Evolutionary conservation across 53 echinoderm and acorn worm species (phyloP), one percentile per base, ranked within the genome.

Genomic region (Paracentrotus lividus): DNA sequence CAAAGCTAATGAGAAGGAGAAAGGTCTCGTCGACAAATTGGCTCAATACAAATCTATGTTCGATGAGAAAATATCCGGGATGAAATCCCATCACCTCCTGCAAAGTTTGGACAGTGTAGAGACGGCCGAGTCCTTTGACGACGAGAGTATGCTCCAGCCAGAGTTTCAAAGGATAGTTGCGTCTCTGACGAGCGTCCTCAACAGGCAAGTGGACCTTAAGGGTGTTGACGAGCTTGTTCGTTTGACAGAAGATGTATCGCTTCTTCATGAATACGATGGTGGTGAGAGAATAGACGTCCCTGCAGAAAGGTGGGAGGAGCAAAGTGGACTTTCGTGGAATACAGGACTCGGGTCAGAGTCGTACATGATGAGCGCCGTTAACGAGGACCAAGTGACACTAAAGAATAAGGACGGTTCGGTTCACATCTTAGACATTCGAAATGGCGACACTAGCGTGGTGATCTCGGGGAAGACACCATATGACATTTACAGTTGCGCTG

Each of bases 401-500:
- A 72, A 72, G 40, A 72, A 21, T 32, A 36, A 20, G 16, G 72
- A 72, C 40, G 72, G 72, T 20, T 72, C 72, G 72, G 72, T 72
- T 40, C 72, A 72, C 40, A 40, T 6, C 15, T 38, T 72, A 21
- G 40, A 72, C 72, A 40, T 72, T 72, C 40, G 7, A 36, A 72
- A 40, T 21, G 72, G 72, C 32, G 40, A 72, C 18, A 72, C 72
- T 40, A 72, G 72, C 36, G 40, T 38, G 72, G 85, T 49, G 26
- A 36, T 85, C 85, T 27, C 47, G 6, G 85, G 85, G 16, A 85
- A 31, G 85, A 85, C 26, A 49, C 85, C 85, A 1, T 85, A 85
- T 49, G 85, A 85, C 49, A 26, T 85, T 31, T 85, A 85, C 85
- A 85, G 85, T 51, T 85, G 31, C 24, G 85, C 85, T 85, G 51